Percentiles rank a stretch among this genome's conserved stretches.
These are phyloP conservation scores for Cyphomyrmex costatus DNA, from an alignment of 1,140 invertebrate genomes.

Conservation along the genomic window DNA sequence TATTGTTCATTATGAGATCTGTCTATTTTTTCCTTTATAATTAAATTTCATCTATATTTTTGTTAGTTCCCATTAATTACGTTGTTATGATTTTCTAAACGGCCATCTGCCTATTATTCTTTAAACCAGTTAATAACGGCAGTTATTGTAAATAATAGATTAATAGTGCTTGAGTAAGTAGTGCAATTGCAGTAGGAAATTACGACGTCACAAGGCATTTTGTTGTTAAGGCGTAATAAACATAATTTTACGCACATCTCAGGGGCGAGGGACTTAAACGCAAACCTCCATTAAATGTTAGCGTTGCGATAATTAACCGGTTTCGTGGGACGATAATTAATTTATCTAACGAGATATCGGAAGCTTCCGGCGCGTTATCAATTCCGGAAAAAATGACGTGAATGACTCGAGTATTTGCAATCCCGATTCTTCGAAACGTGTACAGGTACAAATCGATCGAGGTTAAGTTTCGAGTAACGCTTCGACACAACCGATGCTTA, in stretches of 20 bases:
- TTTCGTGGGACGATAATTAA: slow-evolving; percentile 59
- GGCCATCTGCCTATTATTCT: background rate
- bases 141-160: slow-evolving; percentile 38
- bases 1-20: background rate
- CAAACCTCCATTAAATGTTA: background rate
- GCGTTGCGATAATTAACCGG: slow-evolving; percentile 56
- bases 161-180: background rate
- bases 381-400: background rate
- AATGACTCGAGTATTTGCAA: background rate
- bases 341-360: slow-evolving; percentile 58
- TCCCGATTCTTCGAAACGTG: background rate
- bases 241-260: background rate
- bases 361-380: slow-evolving; percentile 63
- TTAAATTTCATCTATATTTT: background rate
- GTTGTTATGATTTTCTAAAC: background rate
- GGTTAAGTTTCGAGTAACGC: background rate
- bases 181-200: slow-evolving; percentile 4
- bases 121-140: background rate
- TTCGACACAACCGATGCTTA: background rate
- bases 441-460: background rate
- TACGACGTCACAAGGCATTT: slow-evolving; percentile 6
- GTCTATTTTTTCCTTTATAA: background rate
- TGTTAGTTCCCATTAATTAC: background rate
- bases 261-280: background rate
- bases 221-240: background rate